These are phyloP conservation scores for Sipha maydis DNA, from an alignment of 2,888 invertebrate species.

Conservation along the genomic window DNA sequence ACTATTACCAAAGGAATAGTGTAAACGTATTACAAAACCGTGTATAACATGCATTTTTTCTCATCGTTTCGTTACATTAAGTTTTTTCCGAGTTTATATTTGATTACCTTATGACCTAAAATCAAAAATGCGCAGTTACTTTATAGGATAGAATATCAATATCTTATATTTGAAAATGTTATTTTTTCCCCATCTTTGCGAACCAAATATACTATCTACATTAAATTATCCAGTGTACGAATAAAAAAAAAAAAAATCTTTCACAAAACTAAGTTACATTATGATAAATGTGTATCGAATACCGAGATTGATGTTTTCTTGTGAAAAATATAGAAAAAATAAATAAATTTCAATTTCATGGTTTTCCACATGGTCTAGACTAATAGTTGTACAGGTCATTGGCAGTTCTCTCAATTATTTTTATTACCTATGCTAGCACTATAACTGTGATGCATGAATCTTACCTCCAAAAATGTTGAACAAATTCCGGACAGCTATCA, in stretches of 20 bases:
- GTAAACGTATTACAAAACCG: not conserved
- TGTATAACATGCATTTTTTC: not conserved
- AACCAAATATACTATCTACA: not conserved
- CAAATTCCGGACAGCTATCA: constrained; percentile 49
- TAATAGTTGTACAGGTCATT: constrained; percentile 55
- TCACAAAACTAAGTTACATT: constrained; percentile 18
- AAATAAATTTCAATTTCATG: constrained; percentile 59
- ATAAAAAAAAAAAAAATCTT: constrained; percentile 4
- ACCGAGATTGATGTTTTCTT: constrained; percentile 41
- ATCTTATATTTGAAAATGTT: not conserved
- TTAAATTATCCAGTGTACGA: constrained; percentile 25
- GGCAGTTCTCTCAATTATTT: constrained; percentile 54
- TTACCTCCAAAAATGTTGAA: constrained; percentile 61
- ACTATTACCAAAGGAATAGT: not conserved
- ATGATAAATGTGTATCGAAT: constrained; percentile 58
- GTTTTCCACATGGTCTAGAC: constrained; percentile 34
- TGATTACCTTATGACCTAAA: constrained; percentile 26
- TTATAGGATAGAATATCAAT: constrained; percentile 2
- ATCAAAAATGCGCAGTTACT: constrained; percentile 20
- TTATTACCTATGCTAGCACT: not conserved
- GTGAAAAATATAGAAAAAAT: not conserved
- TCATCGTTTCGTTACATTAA: not conserved
- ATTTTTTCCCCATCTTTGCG: not conserved
- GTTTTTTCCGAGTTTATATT: constrained; percentile 6
- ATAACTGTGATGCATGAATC: constrained; percentile 6